phyloP scores from a whole-genome alignment of 2,888 invertebrate genomes.

The Tuta absoluta region DNA sequence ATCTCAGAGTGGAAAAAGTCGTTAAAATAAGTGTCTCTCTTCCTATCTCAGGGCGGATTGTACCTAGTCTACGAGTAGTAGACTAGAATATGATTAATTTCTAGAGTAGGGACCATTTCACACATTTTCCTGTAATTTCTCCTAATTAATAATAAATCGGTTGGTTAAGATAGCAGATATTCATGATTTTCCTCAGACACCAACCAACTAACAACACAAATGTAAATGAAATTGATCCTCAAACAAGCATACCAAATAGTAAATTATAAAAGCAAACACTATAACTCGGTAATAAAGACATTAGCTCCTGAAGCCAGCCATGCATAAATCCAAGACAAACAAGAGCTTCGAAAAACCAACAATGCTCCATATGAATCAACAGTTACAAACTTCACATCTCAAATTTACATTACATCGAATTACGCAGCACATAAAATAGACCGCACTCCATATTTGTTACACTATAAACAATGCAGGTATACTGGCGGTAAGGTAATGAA shows the following conservation, averaged over 20 bases:
- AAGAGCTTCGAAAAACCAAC: conserved; percentile 11
- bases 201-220: neutral
- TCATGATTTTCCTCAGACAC: neutral
- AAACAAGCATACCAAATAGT: neutral
- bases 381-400: conserved; percentile 10
- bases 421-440: conserved; percentile 30
- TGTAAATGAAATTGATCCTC: neutral
- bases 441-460: conserved; percentile 34
- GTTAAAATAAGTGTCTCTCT: too few species aligned
- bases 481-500: conserved; percentile 57
- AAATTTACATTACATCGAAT: conserved; percentile 24
- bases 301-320: conserved; percentile 47
- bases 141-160: too few species aligned
- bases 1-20: too few species aligned
- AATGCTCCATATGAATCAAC: neutral
- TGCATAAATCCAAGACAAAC: conserved; percentile 9
- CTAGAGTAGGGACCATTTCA: too few species aligned
- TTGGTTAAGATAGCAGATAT: neutral
- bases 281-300: conserved; percentile 39
- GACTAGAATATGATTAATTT: too few species aligned
- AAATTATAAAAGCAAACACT: neutral
- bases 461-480: conserved; percentile 33
- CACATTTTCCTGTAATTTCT: too few species aligned
- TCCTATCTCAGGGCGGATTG: too few species aligned
- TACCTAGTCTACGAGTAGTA: too few species aligned